Conservation (phyloP, 1,140 invertebrate genomes). For the Spodoptera frugiperda region DNA sequence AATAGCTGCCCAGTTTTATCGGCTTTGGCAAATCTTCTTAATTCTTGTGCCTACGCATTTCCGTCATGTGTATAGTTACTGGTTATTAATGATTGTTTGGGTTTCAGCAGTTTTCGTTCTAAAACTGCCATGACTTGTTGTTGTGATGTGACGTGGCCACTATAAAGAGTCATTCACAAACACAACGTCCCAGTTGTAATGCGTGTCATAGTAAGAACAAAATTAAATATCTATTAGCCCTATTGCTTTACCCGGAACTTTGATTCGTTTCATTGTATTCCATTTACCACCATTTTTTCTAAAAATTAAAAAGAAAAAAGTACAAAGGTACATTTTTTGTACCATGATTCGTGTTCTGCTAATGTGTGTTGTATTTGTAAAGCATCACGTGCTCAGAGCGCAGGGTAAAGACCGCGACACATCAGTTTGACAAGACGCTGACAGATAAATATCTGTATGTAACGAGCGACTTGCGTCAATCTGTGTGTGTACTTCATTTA, state of each 20-base stretch:
- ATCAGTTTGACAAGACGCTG: conserved; percentile 47
- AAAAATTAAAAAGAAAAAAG: too few relatives aligned
- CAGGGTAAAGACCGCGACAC: conserved; percentile 49
- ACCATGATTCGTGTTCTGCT: background rate
- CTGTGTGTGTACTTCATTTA: conserved; percentile 49
- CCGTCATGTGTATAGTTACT: conserved; percentile 14
- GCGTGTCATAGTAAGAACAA: too few relatives aligned
- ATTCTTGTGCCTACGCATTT: conserved; percentile 53
- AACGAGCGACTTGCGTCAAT: conserved; percentile 52
- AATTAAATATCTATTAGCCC: too few relatives aligned
- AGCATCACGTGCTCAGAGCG: conserved; percentile 31
- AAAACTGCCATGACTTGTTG: background rate
- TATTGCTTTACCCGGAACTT: too few relatives aligned
- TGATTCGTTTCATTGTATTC: too few relatives aligned
- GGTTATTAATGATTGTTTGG: conserved; percentile 17
- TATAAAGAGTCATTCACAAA: too few relatives aligned
- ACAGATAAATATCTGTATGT: conserved; percentile 37
- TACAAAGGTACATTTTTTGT: background rate
- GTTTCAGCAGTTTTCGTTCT: conserved; percentile 2
- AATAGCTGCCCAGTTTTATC: conserved; percentile 41
- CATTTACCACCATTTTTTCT: too few relatives aligned
- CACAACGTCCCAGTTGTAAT: too few relatives aligned
- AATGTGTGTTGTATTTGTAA: conserved; percentile 32
- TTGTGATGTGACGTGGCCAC: background rate
- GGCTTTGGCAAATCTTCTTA: conserved; percentile 47